Evolutionary conservation across 2,113 vertebrate genomes (phyloP).

Genomic region (Sisor rabdophorus): DNA sequence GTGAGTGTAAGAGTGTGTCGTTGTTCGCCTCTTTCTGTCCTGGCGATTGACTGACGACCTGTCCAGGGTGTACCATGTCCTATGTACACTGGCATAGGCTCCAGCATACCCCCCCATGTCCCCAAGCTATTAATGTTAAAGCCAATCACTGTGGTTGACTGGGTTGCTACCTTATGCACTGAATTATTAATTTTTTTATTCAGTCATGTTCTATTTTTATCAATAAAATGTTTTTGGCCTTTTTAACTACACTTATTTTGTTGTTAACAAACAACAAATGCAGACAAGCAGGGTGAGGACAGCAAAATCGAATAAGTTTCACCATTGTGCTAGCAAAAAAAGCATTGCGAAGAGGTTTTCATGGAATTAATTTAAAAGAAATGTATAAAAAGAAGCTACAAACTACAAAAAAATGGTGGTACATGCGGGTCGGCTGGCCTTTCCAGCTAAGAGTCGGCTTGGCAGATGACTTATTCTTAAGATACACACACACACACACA

Average conservation of each 20-base stretch:
- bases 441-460: background rate
- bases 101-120: no score
- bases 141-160: background rate
- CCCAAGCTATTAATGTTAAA: no score
- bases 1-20: no score
- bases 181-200: background rate
- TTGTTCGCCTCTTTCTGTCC: no score
- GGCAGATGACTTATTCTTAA: background rate
- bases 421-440: background rate
- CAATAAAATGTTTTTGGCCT: background rate
- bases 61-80: no score
- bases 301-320: background rate
- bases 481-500: constrained; percentile 11
- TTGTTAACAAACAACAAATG: background rate
- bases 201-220: no score
- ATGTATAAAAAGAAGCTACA: background rate
- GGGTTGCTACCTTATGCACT: background rate
- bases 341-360: background rate
- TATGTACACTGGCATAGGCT: no score
- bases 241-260: background rate
- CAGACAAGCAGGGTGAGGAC: background rate
- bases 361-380: background rate
- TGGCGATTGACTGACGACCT: no score
- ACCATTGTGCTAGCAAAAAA: background rate
- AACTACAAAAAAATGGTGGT: background rate